Evolutionary conservation across 2,113 vertebrate species (phyloP).

Genomic region (Marcusenius ussheri): DNA sequence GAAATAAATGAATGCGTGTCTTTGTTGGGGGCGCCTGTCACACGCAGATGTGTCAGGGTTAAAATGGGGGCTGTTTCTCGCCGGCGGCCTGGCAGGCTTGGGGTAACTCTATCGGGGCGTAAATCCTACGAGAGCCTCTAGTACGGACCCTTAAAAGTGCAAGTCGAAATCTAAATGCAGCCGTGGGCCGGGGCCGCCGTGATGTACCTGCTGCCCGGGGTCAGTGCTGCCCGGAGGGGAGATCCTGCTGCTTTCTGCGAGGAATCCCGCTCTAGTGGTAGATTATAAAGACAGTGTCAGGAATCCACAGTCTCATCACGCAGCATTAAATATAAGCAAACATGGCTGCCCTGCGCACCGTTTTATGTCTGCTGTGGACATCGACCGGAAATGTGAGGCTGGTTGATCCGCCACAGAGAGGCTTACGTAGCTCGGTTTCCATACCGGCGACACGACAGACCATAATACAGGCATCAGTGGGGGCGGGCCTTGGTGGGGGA

Average conservation of each 20-base stretch:
- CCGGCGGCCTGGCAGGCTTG: background rate
- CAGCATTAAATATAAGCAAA: background rate
- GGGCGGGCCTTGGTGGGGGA: background rate
- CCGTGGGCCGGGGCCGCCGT: background rate
- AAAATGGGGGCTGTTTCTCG: background rate
- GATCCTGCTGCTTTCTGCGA: background rate
- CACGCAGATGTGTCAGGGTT: constrained; percentile 8
- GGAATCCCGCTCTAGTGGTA: background rate
- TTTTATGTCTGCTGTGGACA: background rate
- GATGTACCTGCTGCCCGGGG: background rate
- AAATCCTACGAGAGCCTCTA: background rate
- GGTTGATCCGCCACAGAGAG: background rate
- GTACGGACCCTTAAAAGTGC: background rate
- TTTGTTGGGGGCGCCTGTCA: background rate
- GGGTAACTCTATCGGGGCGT: background rate
- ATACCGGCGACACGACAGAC: background rate
- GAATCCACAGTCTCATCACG: background rate
- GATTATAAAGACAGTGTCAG: background rate
- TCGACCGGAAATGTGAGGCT: background rate
- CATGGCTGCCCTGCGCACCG: background rate
- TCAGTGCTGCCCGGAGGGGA: background rate
- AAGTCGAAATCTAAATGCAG: background rate
- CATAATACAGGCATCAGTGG: background rate
- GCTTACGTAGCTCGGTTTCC: background rate
- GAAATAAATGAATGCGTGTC: background rate